A percentile compares a stretch with the other conserved stretches of the same genome.
Conservation (phyloP, 1,140 invertebrate species). For the Panonychus citri region DNA sequence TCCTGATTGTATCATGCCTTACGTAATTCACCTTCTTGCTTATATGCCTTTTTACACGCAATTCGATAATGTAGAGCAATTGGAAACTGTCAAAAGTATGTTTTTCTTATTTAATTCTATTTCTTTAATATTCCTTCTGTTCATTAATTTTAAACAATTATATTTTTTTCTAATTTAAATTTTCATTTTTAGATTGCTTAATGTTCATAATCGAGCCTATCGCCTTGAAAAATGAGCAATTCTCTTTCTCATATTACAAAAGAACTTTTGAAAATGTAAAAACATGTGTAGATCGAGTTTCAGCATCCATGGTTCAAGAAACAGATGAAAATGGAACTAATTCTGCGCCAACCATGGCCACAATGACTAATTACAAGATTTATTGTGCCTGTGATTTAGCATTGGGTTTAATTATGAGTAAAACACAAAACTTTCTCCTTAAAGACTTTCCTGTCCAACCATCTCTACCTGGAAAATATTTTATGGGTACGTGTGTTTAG, state of each 20-base stretch:
- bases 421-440: slow-evolving; percentile 62
- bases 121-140: too few species aligned
- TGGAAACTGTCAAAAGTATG: slow-evolving; percentile 19
- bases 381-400: slow-evolving; percentile 87
- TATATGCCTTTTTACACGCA: slow-evolving; percentile 62
- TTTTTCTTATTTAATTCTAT: background rate
- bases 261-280: slow-evolving; percentile 49
- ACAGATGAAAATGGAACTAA: background rate
- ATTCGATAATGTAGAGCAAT: slow-evolving; percentile 43
- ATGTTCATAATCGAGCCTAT: slow-evolving; percentile 83
- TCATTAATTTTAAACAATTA: background rate
- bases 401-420: slow-evolving; percentile 59
- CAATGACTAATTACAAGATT: slow-evolving; percentile 43
- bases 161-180: slow-evolving; percentile 1
- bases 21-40: slow-evolving; percentile 71
- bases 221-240: slow-evolving; percentile 73
- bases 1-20: slow-evolving; percentile 88
- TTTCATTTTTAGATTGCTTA: slow-evolving; percentile 33
- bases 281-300: slow-evolving; percentile 10
- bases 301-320: background rate
- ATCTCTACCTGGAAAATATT: slow-evolving; percentile 24
- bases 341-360: slow-evolving; percentile 2
- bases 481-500: slow-evolving; percentile 20
- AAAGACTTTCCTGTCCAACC: slow-evolving; percentile 65
- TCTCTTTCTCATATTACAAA: slow-evolving; percentile 86